These are phyloP conservation scores for Macheiramphus alcinus DNA, from an alignment of 2,113 vertebrate genomes.

Conservation along the genomic window DNA sequence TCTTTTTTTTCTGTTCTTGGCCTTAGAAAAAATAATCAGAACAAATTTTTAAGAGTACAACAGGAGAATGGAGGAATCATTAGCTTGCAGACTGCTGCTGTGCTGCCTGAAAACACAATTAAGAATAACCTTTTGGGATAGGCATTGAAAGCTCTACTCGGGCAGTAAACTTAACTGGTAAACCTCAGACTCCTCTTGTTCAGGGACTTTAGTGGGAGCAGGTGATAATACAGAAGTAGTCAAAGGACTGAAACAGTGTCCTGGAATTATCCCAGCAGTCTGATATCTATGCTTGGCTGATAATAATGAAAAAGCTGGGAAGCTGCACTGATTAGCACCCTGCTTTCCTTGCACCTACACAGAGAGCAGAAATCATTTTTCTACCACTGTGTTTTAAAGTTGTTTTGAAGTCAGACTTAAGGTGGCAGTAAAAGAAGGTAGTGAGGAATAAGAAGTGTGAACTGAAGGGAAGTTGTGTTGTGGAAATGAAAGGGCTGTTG, in stretches of 20 bases:
- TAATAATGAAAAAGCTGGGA: background rate
- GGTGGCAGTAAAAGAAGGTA: background rate
- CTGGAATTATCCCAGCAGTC: background rate
- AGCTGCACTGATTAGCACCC: background rate
- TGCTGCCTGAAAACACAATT: background rate
- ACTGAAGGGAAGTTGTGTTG: background rate
- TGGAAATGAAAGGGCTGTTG: background rate
- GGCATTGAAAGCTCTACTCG: background rate
- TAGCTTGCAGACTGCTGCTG: background rate
- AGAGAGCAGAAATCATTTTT: background rate
- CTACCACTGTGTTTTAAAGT: background rate
- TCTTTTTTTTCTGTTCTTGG: background rate
- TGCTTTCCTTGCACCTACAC: background rate
- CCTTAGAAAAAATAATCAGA: background rate
- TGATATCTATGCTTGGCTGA: background rate
- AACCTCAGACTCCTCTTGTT: background rate
- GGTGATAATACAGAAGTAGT: background rate
- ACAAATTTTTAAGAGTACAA: background rate
- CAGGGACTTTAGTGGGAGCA: background rate
- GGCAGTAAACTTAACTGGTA: background rate
- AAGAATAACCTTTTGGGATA: background rate
- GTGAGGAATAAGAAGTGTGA: background rate
- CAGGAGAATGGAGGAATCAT: background rate
- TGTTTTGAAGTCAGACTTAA: background rate
- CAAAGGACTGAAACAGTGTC: background rate